These are phyloP conservation scores for Globicephala melas DNA, from an alignment of 2,113 vertebrate species.

Conservation along the genomic window DNA sequence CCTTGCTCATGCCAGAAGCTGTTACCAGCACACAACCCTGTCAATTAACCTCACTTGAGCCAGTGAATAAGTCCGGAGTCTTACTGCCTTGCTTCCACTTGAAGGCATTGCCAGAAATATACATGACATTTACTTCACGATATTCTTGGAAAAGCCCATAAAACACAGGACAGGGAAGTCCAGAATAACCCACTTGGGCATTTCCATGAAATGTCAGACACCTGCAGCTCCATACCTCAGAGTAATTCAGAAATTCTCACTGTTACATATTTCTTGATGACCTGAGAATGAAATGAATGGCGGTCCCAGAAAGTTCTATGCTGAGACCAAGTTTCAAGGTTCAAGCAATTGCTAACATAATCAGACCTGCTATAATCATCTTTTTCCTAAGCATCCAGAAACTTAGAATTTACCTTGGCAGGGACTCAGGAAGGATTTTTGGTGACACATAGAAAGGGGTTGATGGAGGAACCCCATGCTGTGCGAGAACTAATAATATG, in stretches of 20 bases:
- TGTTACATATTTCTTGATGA: not conserved
- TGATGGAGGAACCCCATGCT: not conserved
- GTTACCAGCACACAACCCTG: too few relatives aligned
- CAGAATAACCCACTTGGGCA: not conserved
- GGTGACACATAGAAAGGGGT: not conserved
- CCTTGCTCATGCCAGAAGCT: not conserved
- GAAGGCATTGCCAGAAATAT: not conserved
- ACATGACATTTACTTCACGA: not conserved
- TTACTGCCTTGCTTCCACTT: not conserved
- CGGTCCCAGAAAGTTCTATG: not conserved
- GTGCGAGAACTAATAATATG: not conserved
- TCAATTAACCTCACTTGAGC: not conserved
- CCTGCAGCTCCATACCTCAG: not conserved
- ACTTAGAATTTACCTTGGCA: slow-evolving; percentile 20
- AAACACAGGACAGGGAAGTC: not conserved
- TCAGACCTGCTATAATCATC: not conserved
- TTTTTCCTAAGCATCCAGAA: not conserved
- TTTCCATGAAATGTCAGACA: not conserved
- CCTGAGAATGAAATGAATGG: not conserved
- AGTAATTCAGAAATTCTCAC: not conserved
- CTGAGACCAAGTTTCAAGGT: slow-evolving; percentile 20
- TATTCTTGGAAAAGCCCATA: not conserved
- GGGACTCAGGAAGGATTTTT: not conserved
- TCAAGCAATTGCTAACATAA: not conserved
- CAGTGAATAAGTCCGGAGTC: not conserved